A percentile compares a stretch with the other conserved stretches of the same genome.
These are phyloP conservation scores for Onychostoma macrolepis DNA, from an alignment of 2,113 vertebrate species.

Conservation along the genomic window DNA sequence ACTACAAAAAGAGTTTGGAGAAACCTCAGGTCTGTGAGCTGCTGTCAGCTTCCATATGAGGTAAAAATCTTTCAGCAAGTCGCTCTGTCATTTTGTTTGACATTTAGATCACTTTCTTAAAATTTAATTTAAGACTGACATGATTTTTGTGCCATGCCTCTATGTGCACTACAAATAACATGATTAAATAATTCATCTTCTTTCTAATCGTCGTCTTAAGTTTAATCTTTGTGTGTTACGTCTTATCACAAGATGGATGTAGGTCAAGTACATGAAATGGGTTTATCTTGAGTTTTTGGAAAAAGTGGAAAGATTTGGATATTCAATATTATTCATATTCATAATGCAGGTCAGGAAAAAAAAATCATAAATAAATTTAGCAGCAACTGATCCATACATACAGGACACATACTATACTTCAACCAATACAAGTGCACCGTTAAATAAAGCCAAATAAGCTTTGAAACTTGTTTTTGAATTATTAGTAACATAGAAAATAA, in stretches of 20 bases:
- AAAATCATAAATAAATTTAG: not conserved
- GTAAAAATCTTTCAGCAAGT: not conserved
- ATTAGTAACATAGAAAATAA: not conserved
- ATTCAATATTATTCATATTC: not conserved
- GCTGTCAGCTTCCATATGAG: not conserved
- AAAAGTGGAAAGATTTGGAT: not conserved
- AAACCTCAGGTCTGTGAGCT: not conserved
- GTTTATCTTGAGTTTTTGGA: slow-evolving; percentile 6
- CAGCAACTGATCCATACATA: not conserved
- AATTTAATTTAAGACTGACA: not conserved
- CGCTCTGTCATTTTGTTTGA: not conserved
- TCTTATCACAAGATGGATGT: not conserved
- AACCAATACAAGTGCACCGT: not conserved
- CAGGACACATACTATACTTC: not conserved
- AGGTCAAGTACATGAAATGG: not conserved
- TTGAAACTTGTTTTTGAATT: not conserved
- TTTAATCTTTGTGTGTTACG: not conserved
- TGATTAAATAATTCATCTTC: not conserved
- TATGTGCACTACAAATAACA: slow-evolving; percentile 4
- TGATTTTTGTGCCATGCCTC: not conserved
- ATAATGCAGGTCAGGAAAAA: not conserved
- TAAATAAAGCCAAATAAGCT: not conserved
- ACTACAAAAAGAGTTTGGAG: not conserved
- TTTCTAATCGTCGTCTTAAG: not conserved
- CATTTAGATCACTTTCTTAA: slow-evolving; percentile 11